These are phyloP conservation scores for Dicrostonyx torquatus DNA, from an alignment of 2,797 vertebrate genomes.

Conservation along the genomic window DNA sequence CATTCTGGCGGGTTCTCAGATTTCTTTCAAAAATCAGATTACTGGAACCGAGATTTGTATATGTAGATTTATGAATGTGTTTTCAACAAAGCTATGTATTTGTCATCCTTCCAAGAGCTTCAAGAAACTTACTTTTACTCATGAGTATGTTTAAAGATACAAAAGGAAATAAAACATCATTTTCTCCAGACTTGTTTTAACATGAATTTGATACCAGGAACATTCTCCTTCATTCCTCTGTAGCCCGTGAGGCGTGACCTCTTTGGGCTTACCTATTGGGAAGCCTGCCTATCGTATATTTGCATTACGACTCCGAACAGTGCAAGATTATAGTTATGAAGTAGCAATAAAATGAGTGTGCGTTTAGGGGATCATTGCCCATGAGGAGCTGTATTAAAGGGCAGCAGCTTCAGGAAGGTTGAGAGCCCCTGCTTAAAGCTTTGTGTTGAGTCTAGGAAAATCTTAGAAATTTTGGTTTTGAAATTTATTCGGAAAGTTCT, in stretches of 20 bases:
- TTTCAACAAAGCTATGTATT: background rate
- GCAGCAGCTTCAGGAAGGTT: background rate
- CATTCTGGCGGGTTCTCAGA: background rate
- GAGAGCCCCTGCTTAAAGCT: background rate
- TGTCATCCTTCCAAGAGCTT: background rate
- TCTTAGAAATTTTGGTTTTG: background rate
- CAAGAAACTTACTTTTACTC: background rate
- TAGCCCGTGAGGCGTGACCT: background rate
- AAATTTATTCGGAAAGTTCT: background rate
- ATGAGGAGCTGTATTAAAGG: background rate
- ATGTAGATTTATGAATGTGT: background rate
- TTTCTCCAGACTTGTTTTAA: slow-evolving; percentile 32
- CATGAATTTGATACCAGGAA: background rate
- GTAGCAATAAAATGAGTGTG: background rate
- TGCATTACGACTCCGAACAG: background rate
- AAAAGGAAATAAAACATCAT: background rate
- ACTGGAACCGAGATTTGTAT: background rate
- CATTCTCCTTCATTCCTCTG: background rate
- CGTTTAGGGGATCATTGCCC: background rate
- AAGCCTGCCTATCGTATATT: background rate
- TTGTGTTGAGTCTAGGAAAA: background rate
- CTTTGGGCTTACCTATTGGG: background rate
- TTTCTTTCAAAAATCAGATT: slow-evolving; percentile 37
- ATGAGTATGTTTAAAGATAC: background rate
- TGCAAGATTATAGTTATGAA: background rate